Percentiles rank a stretch among this genome's conserved stretches.
These are phyloP conservation scores for Eupithecia dodoneata DNA, from an alignment of 2,888 invertebrate species.

Conservation along the genomic window DNA sequence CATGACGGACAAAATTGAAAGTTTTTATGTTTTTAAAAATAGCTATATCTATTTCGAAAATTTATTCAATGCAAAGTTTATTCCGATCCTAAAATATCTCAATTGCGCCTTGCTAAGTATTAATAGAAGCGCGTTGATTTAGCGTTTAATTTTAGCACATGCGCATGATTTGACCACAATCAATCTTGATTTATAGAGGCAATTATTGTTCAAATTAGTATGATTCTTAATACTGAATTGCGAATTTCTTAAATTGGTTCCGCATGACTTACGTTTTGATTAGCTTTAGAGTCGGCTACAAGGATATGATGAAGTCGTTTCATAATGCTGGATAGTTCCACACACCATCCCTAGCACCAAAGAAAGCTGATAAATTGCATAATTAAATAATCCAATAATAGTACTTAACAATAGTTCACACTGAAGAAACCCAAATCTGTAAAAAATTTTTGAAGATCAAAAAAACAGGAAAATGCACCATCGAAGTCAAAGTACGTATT, in stretches of 20 bases:
- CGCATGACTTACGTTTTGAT: background rate
- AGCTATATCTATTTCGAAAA: background rate
- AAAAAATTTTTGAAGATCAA: background rate
- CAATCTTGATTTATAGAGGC: slow-evolving; percentile 40
- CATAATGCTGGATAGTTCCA: background rate
- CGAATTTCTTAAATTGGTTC: background rate
- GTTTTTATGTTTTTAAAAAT: background rate
- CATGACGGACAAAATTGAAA: background rate
- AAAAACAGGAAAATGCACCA: background rate
- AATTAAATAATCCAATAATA: background rate
- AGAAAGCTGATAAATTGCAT: background rate
- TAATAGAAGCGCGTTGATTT: slow-evolving; percentile 11
- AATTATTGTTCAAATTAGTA: slow-evolving; percentile 9
- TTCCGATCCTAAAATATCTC: background rate
- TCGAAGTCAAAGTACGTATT: background rate
- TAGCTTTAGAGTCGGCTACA: background rate
- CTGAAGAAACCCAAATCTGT: background rate
- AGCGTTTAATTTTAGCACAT: slow-evolving; percentile 13
- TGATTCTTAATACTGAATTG: background rate
- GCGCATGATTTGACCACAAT: slow-evolving; percentile 12
- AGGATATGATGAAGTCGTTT: background rate
- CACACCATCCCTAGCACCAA: background rate
- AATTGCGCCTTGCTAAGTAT: slow-evolving; percentile 1
- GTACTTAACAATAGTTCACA: background rate
- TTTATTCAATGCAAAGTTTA: background rate